These are phyloP conservation scores for Zosterops lateralis DNA, from an alignment of 2,113 vertebrate species.

Conservation along the genomic window DNA sequence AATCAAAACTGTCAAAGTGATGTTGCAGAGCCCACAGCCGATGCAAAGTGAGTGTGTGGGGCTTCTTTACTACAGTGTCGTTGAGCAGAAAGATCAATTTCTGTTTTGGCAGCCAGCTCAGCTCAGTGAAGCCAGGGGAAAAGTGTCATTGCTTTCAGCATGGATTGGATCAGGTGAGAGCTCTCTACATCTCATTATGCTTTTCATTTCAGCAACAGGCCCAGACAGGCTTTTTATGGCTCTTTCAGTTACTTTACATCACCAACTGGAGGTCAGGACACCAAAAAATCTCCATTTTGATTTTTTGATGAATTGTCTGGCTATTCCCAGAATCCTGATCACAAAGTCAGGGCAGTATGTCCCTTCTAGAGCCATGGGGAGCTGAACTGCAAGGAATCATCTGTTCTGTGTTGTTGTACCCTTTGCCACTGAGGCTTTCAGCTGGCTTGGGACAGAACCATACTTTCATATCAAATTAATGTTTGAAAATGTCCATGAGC, in stretches of 20 bases:
- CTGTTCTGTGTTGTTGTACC: not conserved
- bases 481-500: not conserved
- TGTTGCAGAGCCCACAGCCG: constrained; percentile 8
- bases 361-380: not conserved
- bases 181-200: not conserved
- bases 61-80: constrained; percentile 13
- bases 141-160: not conserved
- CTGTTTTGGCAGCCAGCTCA: not conserved
- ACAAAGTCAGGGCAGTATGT: not conserved
- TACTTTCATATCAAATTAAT: not conserved
- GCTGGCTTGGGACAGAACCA: not conserved
- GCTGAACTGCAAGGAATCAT: not conserved
- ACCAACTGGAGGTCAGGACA: not conserved
- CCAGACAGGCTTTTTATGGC: not conserved
- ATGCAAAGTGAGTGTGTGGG: not conserved
- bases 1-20: constrained; percentile 52
- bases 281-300: constrained; percentile 20
- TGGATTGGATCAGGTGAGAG: not conserved
- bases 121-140: not conserved
- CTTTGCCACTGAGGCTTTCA: not conserved
- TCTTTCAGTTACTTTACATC: not conserved
- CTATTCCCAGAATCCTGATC: constrained; percentile 16
- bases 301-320: not conserved
- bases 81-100: constrained; percentile 41
- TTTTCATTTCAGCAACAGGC: not conserved